Evolutionary conservation across 1,140 invertebrate species (phyloP).

Genomic region (Caerostris extrusa): DNA sequence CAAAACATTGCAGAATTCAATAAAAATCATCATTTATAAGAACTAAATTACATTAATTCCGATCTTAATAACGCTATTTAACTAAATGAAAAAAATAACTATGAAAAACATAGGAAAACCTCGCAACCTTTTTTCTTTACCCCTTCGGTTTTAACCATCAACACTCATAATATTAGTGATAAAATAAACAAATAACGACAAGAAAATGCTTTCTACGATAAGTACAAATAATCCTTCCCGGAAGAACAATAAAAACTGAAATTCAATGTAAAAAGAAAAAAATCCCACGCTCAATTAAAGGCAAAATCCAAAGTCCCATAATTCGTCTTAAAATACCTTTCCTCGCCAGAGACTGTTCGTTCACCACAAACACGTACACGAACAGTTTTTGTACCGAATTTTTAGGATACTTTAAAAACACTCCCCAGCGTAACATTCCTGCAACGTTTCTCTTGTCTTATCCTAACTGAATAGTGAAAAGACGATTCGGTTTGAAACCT

Average conservation of each 20-base stretch:
- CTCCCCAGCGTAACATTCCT: slow-evolving; percentile 29
- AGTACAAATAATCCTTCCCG: background rate
- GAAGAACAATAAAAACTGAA: background rate
- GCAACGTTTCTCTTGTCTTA: background rate
- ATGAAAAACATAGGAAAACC: too few species aligned
- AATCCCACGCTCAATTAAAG: slow-evolving; percentile 39
- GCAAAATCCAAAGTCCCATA: background rate
- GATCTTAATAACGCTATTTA: too few species aligned
- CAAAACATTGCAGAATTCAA: too few species aligned
- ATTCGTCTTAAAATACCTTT: background rate
- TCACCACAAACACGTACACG: slow-evolving; percentile 42
- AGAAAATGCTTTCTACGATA: slow-evolving; percentile 1
- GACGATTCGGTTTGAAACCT: background rate
- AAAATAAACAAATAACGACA: background rate
- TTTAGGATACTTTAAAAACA: slow-evolving; percentile 32
- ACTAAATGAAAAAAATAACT: too few species aligned
- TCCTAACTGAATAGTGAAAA: slow-evolving; percentile 25
- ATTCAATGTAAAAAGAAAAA: background rate
- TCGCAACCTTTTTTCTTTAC: background rate
- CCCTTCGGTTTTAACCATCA: too few species aligned
- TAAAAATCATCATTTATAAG: too few species aligned
- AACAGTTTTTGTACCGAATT: slow-evolving; percentile 35
- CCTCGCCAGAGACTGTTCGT: background rate
- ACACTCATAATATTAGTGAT: background rate
- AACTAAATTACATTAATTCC: too few species aligned